Evolutionary conservation across 2,888 invertebrate genomes (phyloP).

Genomic region (Andrena bicolor): DNA sequence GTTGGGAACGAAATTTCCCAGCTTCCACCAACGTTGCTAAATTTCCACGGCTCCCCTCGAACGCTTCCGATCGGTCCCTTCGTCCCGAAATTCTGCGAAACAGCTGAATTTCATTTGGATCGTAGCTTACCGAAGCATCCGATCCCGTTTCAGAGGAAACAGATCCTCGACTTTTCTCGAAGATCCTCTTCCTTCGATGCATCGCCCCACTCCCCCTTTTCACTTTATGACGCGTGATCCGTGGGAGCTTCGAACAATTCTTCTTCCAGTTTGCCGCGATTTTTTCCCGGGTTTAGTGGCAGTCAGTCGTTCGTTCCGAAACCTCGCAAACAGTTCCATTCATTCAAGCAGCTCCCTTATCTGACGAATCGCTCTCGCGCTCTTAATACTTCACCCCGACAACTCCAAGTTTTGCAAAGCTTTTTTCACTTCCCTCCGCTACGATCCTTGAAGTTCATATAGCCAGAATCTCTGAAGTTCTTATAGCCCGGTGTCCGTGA

Average conservation of each 20-base stretch:
- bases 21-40: background rate
- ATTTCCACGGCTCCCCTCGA: background rate
- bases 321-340: constrained; percentile 20
- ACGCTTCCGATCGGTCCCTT: background rate
- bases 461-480: too few relatives aligned
- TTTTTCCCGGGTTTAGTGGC: constrained; percentile 42
- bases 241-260: constrained; percentile 49
- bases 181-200: constrained; percentile 18
- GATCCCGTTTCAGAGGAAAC: constrained; percentile 40
- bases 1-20: background rate
- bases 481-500: too few relatives aligned
- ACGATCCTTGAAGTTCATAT: too few relatives aligned
- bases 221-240: constrained; percentile 52
- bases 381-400: background rate
- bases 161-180: constrained; percentile 26
- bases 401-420: background rate
- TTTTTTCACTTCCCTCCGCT: background rate
- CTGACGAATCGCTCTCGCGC: background rate
- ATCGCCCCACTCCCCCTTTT: constrained; percentile 33
- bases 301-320: constrained; percentile 14
- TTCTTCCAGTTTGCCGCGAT: constrained; percentile 33
- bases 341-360: background rate
- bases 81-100: constrained; percentile 29
- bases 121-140: constrained; percentile 40
- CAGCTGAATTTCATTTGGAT: constrained; percentile 36